A percentile compares a stretch with the other conserved stretches of the same genome.
phyloP scores from a whole-genome alignment of 1,140 invertebrate species.

The Caenorhabditis elegans region DNA sequence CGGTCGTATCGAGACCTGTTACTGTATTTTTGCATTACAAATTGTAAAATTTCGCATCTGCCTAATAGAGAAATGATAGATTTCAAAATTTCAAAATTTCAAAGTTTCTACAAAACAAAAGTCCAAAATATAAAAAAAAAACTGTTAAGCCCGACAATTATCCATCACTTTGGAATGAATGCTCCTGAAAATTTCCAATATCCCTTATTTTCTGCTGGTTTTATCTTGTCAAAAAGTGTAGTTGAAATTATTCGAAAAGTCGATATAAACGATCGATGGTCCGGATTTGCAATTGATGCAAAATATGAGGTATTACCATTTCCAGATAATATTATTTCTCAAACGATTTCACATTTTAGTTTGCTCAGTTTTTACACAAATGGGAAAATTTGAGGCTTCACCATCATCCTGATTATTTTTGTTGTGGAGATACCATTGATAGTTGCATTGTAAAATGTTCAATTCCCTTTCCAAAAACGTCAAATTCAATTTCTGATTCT shows the following conservation, averaged over 20 bases:
- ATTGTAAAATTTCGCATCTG: too few relatives aligned
- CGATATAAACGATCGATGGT: neutral
- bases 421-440: neutral
- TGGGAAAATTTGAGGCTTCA: neutral
- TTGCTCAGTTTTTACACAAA: neutral
- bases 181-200: conserved; percentile 35
- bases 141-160: conserved; percentile 48
- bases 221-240: conserved; percentile 24
- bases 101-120: too few relatives aligned
- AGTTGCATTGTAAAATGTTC: neutral
- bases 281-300: conserved; percentile 45
- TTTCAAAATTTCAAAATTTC: neutral
- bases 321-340: too few relatives aligned
- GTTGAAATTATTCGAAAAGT: neutral
- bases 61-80: too few relatives aligned
- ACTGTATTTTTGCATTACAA: too few relatives aligned
- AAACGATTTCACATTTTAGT: neutral
- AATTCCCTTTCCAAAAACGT: neutral
- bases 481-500: neutral
- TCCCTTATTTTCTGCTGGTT: conserved; percentile 42
- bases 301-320: conserved; percentile 37
- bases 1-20: too few relatives aligned
- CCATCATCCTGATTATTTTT: neutral
- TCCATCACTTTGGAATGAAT: conserved; percentile 47
- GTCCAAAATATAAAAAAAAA: neutral